Evolutionary conservation across 2,888 invertebrate genomes (phyloP), one percentile per base, ranked within the genome.

Genomic region (Cryptocephalus moraei): DNA sequence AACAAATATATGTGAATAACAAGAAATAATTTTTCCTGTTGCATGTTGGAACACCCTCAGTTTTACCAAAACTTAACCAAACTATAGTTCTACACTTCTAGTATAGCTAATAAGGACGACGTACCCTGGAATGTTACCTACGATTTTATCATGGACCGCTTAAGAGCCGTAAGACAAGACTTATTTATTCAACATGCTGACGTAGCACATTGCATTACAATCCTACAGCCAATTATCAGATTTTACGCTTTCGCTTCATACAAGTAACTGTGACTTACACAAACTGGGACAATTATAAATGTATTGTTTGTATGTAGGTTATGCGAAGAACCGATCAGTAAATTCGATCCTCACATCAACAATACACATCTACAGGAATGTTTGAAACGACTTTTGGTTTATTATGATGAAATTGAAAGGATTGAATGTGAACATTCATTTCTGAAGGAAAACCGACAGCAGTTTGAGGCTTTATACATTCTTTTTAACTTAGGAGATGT

Each of bases 141-240:
- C 62, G 82, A 87, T 65, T 91, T 85, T 69, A 72, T 89, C 43
- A 79, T 82, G 61, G 87, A 91, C 64, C 76, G 91, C 11, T 69
- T 89, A 48, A 70, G 87, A 58, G 79, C 88, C 0, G 76, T 90
- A 4, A 71, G 88, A 34, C 89, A 90, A 66, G 91, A 91, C 62
- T 75, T 87, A 69, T 79, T 83, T 0, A 82, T 91, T 53, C 90
- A 91, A 66, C 74, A 79, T 49, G 64, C 85, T 1, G 64, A 73
- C 4, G 71, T 74, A 1, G 55, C 65, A 1, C 66, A 76, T 32
- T 77, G 78, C 45, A 75, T 82, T 8, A 60, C 65, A 12, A 73
- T 90, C 46, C 71, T 86, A n/a, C 84, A 88, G 61, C 81, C 81
- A n/a, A 83, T 83, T 65, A 75, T 87, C 14, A 71, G 82, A 51